Base-by-base conservation (phyloP, 1,140 invertebrate species). In the Drosophila melanica region DNA sequence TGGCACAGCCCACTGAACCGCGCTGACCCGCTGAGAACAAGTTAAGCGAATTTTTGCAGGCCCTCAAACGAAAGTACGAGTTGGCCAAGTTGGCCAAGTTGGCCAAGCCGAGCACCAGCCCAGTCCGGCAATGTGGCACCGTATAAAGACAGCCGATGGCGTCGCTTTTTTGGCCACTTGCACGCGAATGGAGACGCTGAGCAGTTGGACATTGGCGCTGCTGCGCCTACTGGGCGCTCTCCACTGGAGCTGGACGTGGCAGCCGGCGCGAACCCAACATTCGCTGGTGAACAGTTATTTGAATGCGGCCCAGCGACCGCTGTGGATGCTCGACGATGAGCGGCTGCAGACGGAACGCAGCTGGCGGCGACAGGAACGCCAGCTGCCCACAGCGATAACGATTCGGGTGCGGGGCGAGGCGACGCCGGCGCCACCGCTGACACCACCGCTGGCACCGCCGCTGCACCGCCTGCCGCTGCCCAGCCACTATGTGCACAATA, bases 271-370 rank as follows among this genome's bases (percentile, higher is more conserved):
- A 11, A 3, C 20, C 9, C 30, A 11, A 1, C 63, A 39, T 16
- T 14, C 44, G 0, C 3, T 44, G 35, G 79, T 45, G 0, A 41
- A 69, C 10, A 74, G 57, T 37, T 84, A 75, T 14, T 30, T 81
- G 42, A 53, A 71, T 18, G 59, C 20, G 8, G 69, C 77, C 0
- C 75, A 81, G 10, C 75, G 90, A 0, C 90, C 90, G 1, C 57
- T 91, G 0, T 91, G 90, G 90, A 81, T 91, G 71, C 72, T 91
- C 11, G 82, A 91, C 20, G 90, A 91, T 44, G 59, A 76, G 18
- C 63, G 77, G 4, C 20, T 48, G 3, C 71, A 7, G 47, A 63
- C 4, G 20, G 75, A 20, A 16, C 35, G 3, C 30, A 53, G 57
- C 6, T 18, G 62, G 57, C 7, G 50, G 48, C 5, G 45, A 16